Base-by-base conservation (phyloP, 2,113 vertebrate genomes). In the Epinephelus lanceolatus region DNA sequence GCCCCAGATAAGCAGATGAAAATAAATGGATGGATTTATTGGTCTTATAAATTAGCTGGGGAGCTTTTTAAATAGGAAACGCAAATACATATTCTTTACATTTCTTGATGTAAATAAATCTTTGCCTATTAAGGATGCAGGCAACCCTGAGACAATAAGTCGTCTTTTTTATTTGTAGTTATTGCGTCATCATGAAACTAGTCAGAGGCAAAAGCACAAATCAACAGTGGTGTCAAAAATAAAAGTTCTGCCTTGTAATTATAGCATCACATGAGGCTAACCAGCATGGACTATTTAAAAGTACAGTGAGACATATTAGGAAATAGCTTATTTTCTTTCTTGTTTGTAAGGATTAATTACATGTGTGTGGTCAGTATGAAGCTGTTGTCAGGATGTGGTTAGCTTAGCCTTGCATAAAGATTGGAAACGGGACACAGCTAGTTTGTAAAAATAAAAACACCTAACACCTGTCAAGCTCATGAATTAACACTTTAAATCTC, bases 31-130 rank as follows among this genome's bases (percentile, higher is more conserved):
- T 37, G 33, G 33, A 66, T 17, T 23, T 66, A 23, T 25, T 23
- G 63, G 21, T 21, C 30, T 63, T n/a, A 19, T 61, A 8, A 37
- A 13, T 11, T 13, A 5, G 5, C 13, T n/a, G 45, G 62, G 62
- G 40, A 65, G 63, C 40, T 66, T 66, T 66, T 66, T 40, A 63
- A n/a, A 62, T 5, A 40, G 60, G 19, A 63, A 40, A 40, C 21
- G 15, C 57, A 60, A 9, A 9, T 30, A 60, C 18, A 57, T 45
- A 12, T 45, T 45, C 42, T 13, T 45, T 10, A 12, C 12, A 11
- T 57, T 25, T 57, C 55, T 57, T n/a, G 1, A 55, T 10, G 21
- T 55, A 12, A n/a, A 55, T n/a, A n/a, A 11, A 55, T 11, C 21
- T 55, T 55, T 55, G 21, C 10, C 10, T 55, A 55, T 9, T 13